These are phyloP conservation scores for Thaumatotibia leucotreta DNA, from an alignment of 1,140 invertebrate species.

Conservation along the genomic window DNA sequence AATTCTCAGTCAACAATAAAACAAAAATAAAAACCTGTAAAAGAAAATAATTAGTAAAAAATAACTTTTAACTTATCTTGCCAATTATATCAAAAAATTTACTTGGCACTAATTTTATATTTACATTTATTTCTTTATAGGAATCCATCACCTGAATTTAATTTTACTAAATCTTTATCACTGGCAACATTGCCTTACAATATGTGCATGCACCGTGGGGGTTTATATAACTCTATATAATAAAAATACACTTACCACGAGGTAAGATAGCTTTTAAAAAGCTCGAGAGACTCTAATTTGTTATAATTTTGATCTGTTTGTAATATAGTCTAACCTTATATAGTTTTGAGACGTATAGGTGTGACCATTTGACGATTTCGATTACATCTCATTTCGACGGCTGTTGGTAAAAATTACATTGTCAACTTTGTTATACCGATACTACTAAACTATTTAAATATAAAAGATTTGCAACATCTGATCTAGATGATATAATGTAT, in stretches of 20 bases:
- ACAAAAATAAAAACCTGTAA: neutral
- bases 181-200: neutral
- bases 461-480: no score
- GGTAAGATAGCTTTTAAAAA: neutral
- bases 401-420: conserved; percentile 10
- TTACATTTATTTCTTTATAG: neutral
- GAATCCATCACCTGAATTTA: neutral
- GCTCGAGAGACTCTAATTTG: conserved; percentile 22
- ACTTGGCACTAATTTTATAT: neutral
- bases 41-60: conserved; percentile 11
- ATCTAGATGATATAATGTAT: no score
- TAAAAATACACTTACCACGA: neutral
- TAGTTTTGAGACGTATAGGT: conserved; percentile 29
- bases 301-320: conserved; percentile 28
- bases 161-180: neutral
- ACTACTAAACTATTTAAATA: no score
- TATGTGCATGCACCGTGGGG: neutral
- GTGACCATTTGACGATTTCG: conserved; percentile 46
- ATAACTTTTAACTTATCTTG: neutral
- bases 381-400: neutral
- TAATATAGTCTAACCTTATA: conserved; percentile 56
- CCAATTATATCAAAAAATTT: neutral
- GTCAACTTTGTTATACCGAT: conserved; percentile 18
- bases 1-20: neutral
- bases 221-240: neutral